Percentiles rank a stretch among this genome's conserved stretches.
phyloP scores from a whole-genome alignment of 2,113 vertebrate genomes.

The Varanus komodoensis region DNA sequence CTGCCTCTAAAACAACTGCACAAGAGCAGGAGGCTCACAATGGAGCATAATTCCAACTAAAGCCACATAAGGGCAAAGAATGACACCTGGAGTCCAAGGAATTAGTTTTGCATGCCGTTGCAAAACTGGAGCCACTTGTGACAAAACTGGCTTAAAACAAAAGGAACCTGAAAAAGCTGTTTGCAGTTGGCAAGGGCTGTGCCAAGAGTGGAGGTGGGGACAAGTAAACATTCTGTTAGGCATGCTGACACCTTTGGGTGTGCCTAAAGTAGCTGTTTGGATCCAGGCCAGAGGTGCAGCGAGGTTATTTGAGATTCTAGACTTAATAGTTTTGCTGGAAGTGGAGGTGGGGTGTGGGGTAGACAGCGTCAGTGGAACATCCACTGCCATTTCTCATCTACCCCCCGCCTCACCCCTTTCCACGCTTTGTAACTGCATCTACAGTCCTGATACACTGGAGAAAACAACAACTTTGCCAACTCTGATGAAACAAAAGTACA shows the following conservation, averaged over 20 bases:
- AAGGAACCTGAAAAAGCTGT: neutral
- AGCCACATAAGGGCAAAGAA: neutral
- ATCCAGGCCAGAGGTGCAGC: neutral
- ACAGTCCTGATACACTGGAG: no score
- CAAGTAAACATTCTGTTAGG: neutral
- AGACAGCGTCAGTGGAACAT: no score
- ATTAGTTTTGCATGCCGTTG: neutral
- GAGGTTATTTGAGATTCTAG: no score
- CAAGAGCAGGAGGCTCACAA: neutral
- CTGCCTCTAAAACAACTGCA: neutral
- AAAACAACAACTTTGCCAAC: no score
- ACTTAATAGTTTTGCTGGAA: no score
- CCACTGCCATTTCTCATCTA: no score
- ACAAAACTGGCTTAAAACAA: no score
- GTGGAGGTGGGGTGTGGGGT: no score
- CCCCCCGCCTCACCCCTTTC: no score
- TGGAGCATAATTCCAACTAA: neutral
- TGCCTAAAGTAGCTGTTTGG: neutral
- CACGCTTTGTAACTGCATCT: no score
- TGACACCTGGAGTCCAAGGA: neutral
- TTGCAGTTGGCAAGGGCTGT: neutral
- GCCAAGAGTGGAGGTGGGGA: neutral
- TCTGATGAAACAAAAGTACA: no score
- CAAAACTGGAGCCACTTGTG: no score
- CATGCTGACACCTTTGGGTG: neutral